Percentiles rank a stretch among this genome's conserved stretches.
Conservation (phyloP, 2,113 vertebrate genomes). For the Phylloscopus trochiloides region DNA sequence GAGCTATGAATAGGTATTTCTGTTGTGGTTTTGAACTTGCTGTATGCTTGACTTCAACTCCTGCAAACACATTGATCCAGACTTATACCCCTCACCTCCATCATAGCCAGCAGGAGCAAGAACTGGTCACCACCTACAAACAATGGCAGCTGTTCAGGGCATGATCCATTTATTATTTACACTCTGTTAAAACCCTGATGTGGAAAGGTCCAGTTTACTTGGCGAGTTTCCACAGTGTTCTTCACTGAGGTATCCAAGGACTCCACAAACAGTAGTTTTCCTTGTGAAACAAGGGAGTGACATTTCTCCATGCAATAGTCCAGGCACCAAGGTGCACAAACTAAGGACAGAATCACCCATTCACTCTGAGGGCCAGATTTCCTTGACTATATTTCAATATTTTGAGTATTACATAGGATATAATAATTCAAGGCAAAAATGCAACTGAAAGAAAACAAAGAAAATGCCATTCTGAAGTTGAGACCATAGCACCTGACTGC, state of each 20-base stretch:
- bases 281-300: background rate
- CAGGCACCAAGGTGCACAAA: background rate
- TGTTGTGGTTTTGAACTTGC: background rate
- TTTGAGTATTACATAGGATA: background rate
- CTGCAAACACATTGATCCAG: background rate
- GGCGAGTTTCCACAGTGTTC: background rate
- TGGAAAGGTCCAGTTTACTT: background rate
- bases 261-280: background rate
- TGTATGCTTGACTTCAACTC: background rate
- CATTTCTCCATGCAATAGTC: background rate
- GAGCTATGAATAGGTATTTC: background rate
- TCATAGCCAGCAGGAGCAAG: background rate
- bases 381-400: background rate
- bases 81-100: background rate
- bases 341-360: background rate
- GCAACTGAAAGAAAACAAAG: background rate
- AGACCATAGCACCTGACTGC: background rate
- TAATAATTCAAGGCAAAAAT: background rate
- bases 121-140: background rate
- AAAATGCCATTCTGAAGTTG: rapidly evolving
- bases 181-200: background rate
- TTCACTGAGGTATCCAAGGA: background rate
- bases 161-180: background rate
- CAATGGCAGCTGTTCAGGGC: background rate
- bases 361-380: background rate